Evolutionary conservation across 2,888 invertebrate genomes (phyloP), one percentile per base, ranked within the genome.

Genomic region (Alloplasta piceator): DNA sequence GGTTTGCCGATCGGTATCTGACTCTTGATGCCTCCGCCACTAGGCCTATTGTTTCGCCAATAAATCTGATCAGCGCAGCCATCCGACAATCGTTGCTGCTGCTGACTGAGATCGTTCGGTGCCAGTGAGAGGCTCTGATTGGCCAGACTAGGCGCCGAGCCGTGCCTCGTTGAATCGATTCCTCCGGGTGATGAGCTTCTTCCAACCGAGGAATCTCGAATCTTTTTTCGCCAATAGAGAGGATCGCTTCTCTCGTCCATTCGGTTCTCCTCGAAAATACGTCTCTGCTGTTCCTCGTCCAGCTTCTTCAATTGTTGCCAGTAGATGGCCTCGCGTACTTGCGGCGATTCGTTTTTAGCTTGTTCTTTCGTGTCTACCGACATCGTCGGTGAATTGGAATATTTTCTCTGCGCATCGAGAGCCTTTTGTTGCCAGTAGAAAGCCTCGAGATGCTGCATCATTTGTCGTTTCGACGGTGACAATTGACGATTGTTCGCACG

Each of bases 281-380:
- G 83, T 6, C 88, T 82, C 72, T 91, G 91, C 56, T 91, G 91
- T 85, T 95, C 95, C 91, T 95, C 95, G 88, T 94, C 94, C 61
- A 94, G 93, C 86, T 95, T 95, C 87, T 94, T 95, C 72, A 95
- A 90, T 87, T 95, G 95, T 85, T 95, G 94, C 95, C 95, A 95
- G 83, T 95, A 95, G 86, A 94, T 95, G 0, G 94, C 95, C 89
- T 95, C 95, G 6, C 90, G 85, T 14, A 90, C 87, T 67, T 90
- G 88, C 1, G 91, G 89, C 4, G 86, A 74, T 12, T 88, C 87
- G 39, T 86, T 87, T 43, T 87, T 87, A 0, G 38, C 39, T 7
- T 60, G 61, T n/a, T 64, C 58, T 1, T 43, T 14, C 0, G 41
- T 6, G 6, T 41, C 76, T 73, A 52, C 73, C 0, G 50, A 7